phyloP scores from a whole-genome alignment of 2,113 vertebrate species.

The Nannobrachium achirus region DNA sequence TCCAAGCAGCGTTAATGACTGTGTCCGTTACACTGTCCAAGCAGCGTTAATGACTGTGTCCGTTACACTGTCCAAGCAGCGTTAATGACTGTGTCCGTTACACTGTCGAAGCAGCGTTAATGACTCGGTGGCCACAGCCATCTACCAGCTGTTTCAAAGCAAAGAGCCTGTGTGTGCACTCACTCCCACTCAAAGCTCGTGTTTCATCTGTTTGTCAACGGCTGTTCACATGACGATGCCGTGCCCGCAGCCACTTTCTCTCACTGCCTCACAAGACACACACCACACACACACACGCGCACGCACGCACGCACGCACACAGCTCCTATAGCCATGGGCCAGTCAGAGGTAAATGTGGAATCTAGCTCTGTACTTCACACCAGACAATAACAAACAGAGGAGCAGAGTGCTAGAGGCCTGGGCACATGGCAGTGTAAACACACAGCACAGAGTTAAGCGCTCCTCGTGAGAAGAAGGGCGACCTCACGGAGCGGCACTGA shows the following conservation, averaged over 20 bases:
- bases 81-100: constrained; percentile 5
- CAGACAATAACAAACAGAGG: constrained; percentile 60
- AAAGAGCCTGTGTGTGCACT: not conserved
- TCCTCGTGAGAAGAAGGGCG: constrained; percentile 40
- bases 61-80: not conserved
- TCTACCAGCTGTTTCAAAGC: constrained; percentile 8
- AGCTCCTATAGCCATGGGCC: constrained; percentile 49
- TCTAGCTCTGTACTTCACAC: constrained; percentile 61
- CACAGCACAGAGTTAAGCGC: constrained; percentile 31
- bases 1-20: no score
- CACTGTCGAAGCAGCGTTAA: not conserved
- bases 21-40: not conserved
- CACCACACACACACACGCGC: constrained; percentile 43
- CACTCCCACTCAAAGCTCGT: constrained; percentile 14
- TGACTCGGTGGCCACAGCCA: not conserved
- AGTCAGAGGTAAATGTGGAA: constrained; percentile 63
- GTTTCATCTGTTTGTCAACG: constrained; percentile 48
- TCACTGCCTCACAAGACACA: constrained; percentile 21
- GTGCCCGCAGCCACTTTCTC: constrained; percentile 34
- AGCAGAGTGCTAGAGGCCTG: constrained; percentile 39
- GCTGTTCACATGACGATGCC: constrained; percentile 32
- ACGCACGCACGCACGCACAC: constrained; percentile 39
- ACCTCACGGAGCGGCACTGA: constrained; percentile 65
- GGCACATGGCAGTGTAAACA: constrained; percentile 57
- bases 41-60: no score